A percentile compares a stretch with the other conserved stretches of the same genome.
phyloP scores from a whole-genome alignment of 2,888 invertebrate species.

The Scaptomyza caliginosa region DNA sequence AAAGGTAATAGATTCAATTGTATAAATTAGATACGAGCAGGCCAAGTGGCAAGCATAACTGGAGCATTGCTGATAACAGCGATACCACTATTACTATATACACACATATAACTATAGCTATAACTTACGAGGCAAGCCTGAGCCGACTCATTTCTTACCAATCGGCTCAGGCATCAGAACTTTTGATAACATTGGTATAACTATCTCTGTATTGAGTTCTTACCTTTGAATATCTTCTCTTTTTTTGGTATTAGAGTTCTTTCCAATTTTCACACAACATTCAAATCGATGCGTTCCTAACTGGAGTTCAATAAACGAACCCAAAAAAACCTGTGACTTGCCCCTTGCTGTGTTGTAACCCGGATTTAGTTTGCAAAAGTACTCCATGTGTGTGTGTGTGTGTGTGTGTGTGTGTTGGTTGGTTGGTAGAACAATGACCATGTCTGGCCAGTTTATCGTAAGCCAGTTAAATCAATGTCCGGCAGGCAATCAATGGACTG shows the following conservation, averaged over 20 bases:
- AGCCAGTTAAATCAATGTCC: conserved; percentile 54
- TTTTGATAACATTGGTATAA: conserved; percentile 15
- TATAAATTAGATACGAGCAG: conserved; percentile 34
- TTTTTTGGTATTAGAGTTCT: conserved; percentile 6
- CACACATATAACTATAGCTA: background rate
- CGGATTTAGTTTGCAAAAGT: conserved; percentile 31
- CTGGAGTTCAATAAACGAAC: conserved; percentile 59
- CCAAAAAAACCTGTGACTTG: conserved; percentile 20
- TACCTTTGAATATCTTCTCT: conserved; percentile 48
- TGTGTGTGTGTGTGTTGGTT: background rate
- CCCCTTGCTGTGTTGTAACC: conserved; percentile 29
- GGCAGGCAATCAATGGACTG: conserved; percentile 37
- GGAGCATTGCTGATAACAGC: conserved; percentile 54
- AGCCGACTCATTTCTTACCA: no score
- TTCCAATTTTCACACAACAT: conserved; percentile 60
- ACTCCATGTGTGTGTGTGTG: background rate
- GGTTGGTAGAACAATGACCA: conserved; percentile 36
- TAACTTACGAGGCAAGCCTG: background rate
- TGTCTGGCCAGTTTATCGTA: conserved; percentile 42
- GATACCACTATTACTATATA: background rate
- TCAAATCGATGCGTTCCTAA: conserved; percentile 13
- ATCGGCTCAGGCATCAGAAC: conserved; percentile 20
- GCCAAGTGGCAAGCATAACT: conserved; percentile 32
- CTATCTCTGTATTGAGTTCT: background rate
- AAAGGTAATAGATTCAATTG: conserved; percentile 12